These are phyloP conservation scores for Scaptomyza cyrtandrae DNA, from an alignment of 2,888 invertebrate species.

Conservation along the genomic window DNA sequence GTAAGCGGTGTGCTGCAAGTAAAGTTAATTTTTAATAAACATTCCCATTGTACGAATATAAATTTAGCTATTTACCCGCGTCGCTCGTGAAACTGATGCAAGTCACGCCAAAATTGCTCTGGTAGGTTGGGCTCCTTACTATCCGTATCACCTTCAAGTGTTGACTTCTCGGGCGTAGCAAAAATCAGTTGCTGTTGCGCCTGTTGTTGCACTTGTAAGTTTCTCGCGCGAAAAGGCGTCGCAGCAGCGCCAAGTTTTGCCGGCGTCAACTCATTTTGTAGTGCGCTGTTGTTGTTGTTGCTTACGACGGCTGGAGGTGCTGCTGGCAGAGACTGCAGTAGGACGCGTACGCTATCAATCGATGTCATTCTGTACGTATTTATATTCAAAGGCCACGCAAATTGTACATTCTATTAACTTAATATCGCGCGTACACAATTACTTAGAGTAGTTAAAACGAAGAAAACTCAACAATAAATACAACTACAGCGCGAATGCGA, in stretches of 20 bases:
- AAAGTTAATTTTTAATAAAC: not conserved
- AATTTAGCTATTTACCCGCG: constrained; percentile 90
- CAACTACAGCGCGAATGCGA: constrained; percentile 64
- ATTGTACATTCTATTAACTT: constrained; percentile 52
- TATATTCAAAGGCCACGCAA: constrained; percentile 28
- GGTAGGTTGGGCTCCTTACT: constrained; percentile 61
- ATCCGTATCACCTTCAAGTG: constrained; percentile 34
- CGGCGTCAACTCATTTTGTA: constrained; percentile 60
- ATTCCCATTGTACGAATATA: not conserved
- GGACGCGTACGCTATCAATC: constrained; percentile 66
- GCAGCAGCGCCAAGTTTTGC: constrained; percentile 48
- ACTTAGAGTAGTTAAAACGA: constrained; percentile 50
- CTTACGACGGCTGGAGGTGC: constrained; percentile 51
- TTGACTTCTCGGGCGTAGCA: constrained; percentile 54
- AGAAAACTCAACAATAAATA: constrained; percentile 69
- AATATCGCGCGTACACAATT: constrained; percentile 37
- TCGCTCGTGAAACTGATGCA: constrained; percentile 95
- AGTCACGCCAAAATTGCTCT: constrained; percentile 86
- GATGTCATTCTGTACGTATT: constrained; percentile 47
- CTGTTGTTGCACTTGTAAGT: constrained; percentile 38
- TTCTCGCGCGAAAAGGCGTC: constrained; percentile 67
- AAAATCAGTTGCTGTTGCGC: constrained; percentile 39
- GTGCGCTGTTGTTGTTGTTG: constrained; percentile 40
- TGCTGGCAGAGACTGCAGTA: constrained; percentile 68
- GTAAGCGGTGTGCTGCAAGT: constrained; percentile 86